phyloP scores from a whole-genome alignment of 2,797 vertebrate genomes.

The Xenops minutus region DNA sequence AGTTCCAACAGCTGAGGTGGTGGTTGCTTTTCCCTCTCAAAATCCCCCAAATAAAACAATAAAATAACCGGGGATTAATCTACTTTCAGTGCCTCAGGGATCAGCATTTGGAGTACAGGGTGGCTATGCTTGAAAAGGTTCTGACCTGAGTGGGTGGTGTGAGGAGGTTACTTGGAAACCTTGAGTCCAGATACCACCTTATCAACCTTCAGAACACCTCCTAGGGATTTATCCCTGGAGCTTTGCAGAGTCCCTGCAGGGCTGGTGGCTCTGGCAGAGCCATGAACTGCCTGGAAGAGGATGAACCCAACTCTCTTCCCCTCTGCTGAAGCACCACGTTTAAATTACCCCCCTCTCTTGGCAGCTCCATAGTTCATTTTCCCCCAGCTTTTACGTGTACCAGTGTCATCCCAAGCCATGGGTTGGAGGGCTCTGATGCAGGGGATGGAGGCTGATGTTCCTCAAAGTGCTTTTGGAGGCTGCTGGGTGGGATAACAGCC shows the following conservation, averaged over 20 bases:
- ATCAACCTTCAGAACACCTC: neutral
- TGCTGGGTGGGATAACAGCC: neutral
- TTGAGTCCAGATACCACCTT: accelerated
- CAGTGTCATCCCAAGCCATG: neutral
- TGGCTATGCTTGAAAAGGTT: neutral
- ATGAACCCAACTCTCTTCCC: neutral
- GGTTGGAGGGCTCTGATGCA: neutral
- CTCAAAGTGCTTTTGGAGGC: neutral
- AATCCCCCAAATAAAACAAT: neutral
- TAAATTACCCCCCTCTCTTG: neutral
- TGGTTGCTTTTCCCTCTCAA: neutral
- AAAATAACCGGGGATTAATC: neutral
- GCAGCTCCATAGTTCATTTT: neutral
- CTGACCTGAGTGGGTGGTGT: too few relatives aligned
- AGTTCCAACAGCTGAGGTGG: too few relatives aligned
- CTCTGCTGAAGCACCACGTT: neutral
- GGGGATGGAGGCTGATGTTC: neutral
- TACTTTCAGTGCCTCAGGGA: neutral
- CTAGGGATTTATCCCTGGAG: neutral
- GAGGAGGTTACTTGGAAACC: neutral
- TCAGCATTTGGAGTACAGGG: neutral
- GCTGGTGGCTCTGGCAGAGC: neutral
- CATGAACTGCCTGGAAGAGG: neutral
- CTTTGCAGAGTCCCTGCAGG: neutral
- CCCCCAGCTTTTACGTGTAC: neutral